These are phyloP conservation scores for Doris montereyensis DNA, from an alignment of 2,888 invertebrate species.

Conservation along the genomic window DNA sequence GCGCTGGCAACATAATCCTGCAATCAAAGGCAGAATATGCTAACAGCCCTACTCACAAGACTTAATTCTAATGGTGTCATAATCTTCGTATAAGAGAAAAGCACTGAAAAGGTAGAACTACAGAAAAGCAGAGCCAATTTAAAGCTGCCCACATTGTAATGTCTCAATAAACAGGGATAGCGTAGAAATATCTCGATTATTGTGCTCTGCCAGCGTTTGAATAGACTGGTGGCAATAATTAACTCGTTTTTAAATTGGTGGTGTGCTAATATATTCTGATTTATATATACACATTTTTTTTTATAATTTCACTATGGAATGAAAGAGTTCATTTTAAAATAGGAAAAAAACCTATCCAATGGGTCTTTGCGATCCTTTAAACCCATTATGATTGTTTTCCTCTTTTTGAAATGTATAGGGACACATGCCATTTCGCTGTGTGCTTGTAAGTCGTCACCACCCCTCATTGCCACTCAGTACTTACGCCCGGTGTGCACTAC, in stretches of 20 bases:
- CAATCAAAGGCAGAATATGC: no score
- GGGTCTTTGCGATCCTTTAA: no score
- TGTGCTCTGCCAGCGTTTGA: slow-evolving; percentile 39
- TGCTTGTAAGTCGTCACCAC: slow-evolving; percentile 23
- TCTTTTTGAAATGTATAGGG: no score
- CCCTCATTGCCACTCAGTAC: slow-evolving; percentile 44
- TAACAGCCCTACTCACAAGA: no score
- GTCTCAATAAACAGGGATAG: slow-evolving; percentile 45
- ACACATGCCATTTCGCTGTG: neutral
- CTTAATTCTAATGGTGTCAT: no score
- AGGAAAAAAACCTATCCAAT: neutral
- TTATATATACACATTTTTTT: no score
- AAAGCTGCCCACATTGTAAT: slow-evolving; percentile 34
- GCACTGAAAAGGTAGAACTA: no score
- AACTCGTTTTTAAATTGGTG: slow-evolving; percentile 13
- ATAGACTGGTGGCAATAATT: slow-evolving; percentile 44
- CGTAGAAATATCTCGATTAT: slow-evolving; percentile 42
- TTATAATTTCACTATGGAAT: no score
- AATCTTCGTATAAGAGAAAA: no score
- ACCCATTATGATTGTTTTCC: no score
- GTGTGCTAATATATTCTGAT: slow-evolving; percentile 21
- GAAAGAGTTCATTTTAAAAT: neutral
- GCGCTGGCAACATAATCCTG: no score
- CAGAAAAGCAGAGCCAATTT: no score
- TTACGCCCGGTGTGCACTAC: slow-evolving; percentile 44